Percentiles rank a stretch among this genome's conserved stretches.
Evolutionary conservation across 2,888 invertebrate species (phyloP).

Genomic region (Pyrocoelia pectoralis): DNA sequence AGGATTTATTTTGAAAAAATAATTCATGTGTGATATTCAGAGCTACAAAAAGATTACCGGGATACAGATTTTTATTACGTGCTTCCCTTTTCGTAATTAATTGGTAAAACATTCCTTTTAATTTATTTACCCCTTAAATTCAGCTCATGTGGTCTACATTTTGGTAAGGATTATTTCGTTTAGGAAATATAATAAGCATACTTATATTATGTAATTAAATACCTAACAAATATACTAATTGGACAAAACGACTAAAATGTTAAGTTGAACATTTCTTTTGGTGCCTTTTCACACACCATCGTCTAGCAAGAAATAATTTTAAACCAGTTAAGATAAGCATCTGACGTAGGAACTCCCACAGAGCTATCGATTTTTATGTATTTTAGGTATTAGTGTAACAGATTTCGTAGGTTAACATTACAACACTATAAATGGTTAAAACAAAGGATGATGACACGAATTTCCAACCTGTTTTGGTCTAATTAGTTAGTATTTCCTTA

Average conservation of each 20-base stretch:
- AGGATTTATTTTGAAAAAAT: too few relatives aligned
- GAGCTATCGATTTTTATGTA: slow-evolving; percentile 24
- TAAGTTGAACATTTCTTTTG: slow-evolving; percentile 17
- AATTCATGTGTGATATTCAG: too few relatives aligned
- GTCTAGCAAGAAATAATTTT: slow-evolving; percentile 24
- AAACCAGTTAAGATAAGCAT: slow-evolving; percentile 29
- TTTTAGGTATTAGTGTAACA: slow-evolving; percentile 3
- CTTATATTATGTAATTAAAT: slow-evolving; percentile 12
- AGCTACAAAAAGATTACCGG: too few relatives aligned
- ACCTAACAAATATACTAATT: slow-evolving; percentile 21
- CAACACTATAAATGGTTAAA: slow-evolving; percentile 4
- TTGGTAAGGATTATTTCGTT: background rate
- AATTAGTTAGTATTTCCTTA: background rate
- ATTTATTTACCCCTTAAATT: background rate
- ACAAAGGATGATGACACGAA: background rate
- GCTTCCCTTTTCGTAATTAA: too few relatives aligned
- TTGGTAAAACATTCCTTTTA: too few relatives aligned
- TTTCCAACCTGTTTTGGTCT: background rate
- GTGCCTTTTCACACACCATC: slow-evolving; percentile 21
- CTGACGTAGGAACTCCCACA: slow-evolving; percentile 30
- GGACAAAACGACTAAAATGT: slow-evolving; percentile 18
- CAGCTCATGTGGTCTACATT: slow-evolving; percentile 1
- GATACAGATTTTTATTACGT: too few relatives aligned
- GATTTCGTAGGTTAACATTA: slow-evolving; percentile 6
- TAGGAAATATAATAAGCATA: slow-evolving; percentile 1